Conservation (phyloP, 2,113 vertebrate genomes). For the Etia nguti region DNA sequence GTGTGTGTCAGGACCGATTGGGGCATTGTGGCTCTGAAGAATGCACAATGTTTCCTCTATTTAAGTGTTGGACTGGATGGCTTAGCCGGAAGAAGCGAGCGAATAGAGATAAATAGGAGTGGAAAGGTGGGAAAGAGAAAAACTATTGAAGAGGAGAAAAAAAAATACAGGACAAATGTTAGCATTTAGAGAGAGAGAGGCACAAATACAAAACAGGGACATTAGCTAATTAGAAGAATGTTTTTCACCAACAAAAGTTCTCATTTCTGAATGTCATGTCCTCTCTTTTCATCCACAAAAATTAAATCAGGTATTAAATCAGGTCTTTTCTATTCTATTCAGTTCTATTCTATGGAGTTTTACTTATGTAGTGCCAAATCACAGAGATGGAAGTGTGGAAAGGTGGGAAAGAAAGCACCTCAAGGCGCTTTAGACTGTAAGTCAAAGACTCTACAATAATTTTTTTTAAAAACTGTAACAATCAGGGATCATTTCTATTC, state of each 20-base stretch:
- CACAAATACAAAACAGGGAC: not conserved
- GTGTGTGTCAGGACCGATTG: slow-evolving; percentile 54
- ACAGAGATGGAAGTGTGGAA: rapidly evolving
- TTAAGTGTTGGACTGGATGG: slow-evolving; percentile 11
- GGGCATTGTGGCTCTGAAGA: slow-evolving; percentile 18
- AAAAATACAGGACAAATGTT: not conserved
- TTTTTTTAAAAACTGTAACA: not conserved
- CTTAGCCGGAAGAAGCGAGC: not conserved
- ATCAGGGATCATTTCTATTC: not conserved
- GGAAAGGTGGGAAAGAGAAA: slow-evolving; percentile 11
- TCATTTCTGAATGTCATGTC: not conserved
- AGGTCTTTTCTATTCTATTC: not conserved
- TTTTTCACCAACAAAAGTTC: not conserved
- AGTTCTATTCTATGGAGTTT: not conserved
- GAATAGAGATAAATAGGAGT: slow-evolving; percentile 12
- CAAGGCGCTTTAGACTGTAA: rapidly evolving
- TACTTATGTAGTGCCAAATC: not conserved
- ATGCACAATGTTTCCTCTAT: slow-evolving; percentile 41
- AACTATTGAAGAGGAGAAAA: not conserved
- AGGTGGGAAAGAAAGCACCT: not conserved
- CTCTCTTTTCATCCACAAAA: not conserved
- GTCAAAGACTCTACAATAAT: not conserved
- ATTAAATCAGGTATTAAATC: not conserved
- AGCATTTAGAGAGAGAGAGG: not conserved
- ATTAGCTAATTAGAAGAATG: not conserved